phyloP scores from a whole-genome alignment of 2,113 vertebrate species.

The Antechinus flavipes region DNA sequence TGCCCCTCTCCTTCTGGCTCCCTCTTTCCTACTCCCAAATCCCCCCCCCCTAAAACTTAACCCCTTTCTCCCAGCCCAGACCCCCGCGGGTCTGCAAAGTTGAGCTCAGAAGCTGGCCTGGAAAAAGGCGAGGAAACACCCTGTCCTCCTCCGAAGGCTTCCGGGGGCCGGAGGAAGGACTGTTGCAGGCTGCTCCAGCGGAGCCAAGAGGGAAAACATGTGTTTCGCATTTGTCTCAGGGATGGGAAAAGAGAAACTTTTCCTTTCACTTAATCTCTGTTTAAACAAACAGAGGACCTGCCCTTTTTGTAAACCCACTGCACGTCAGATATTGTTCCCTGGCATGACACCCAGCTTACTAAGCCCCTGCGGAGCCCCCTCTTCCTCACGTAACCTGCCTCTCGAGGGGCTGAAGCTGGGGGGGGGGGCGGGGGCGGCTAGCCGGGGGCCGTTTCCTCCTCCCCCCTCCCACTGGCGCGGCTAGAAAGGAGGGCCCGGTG shows the following conservation, averaged over 20 bases:
- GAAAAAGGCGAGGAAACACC: conserved; percentile 65
- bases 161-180: conserved; percentile 73
- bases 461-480: conserved; percentile 11
- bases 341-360: conserved; percentile 70
- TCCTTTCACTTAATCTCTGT: conserved; percentile 80
- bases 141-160: conserved; percentile 74
- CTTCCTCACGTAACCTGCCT: conserved; percentile 60
- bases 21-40: background rate
- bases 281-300: conserved; percentile 82
- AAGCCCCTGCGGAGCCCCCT: conserved; percentile 65
- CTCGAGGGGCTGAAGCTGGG: conserved; percentile 44
- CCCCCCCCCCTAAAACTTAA: conserved; percentile 34
- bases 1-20: background rate
- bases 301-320: conserved; percentile 73
- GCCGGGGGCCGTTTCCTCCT: conserved; percentile 53
- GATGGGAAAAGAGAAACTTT: conserved; percentile 80
- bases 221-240: conserved; percentile 81
- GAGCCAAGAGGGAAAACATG: conserved; percentile 81
- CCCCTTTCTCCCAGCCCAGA: conserved; percentile 38
- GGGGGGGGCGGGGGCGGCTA: background rate
- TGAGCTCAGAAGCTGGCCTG: conserved; percentile 78
- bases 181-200: conserved; percentile 76
- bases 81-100: conserved; percentile 67
- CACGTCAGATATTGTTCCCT: conserved; percentile 70
- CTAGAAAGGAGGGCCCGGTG: conserved; percentile 34